Percentiles rank a stretch among this genome's conserved stretches.
Evolutionary conservation across 2,888 invertebrate genomes (phyloP).

Genomic region (Incurvaria masculella): DNA sequence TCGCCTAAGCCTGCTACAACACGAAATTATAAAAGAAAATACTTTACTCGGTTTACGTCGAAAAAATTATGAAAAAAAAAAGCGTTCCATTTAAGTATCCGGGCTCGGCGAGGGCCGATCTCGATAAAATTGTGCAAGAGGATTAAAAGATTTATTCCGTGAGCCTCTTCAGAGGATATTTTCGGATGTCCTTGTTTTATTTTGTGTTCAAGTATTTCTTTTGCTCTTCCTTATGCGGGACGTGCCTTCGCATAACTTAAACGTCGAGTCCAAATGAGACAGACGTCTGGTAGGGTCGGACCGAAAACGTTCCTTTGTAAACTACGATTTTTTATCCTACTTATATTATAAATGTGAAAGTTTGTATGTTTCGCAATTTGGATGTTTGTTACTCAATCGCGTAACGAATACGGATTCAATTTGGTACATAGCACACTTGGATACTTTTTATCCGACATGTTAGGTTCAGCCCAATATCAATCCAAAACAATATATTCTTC

Average conservation of each 20-base stretch:
- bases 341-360: no score
- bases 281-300: not conserved
- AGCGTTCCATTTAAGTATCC: not conserved
- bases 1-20: not conserved
- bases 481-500: no score
- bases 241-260: constrained; percentile 35
- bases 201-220: constrained; percentile 36
- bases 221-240: constrained; percentile 20
- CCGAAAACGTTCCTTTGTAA: constrained; percentile 27
- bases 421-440: no score
- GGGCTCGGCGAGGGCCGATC: constrained; percentile 26
- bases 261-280: constrained; percentile 11
- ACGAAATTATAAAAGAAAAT: not conserved
- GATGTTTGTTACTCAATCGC: no score
- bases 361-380: no score
- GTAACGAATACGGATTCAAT: no score
- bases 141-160: constrained; percentile 52
- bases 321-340: no score
- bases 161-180: constrained; percentile 46
- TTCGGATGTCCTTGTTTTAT: constrained; percentile 43
- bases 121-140: constrained; percentile 51
- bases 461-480: no score
- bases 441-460: no score
- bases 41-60: not conserved
- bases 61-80: not conserved